Evolutionary conservation across 2,113 vertebrate genomes (phyloP).

Genomic region (Mus musculus): GRCm39 chr15:82061001-82061500

Average conservation of each 20-base stretch:
- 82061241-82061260: background rate
- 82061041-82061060: too few relatives aligned
- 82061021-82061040: too few relatives aligned
- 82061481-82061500: background rate
- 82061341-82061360: slow-evolving; percentile 85
- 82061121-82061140: too few relatives aligned
- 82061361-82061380: slow-evolving; percentile 96
- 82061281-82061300: background rate
- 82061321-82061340: background rate
- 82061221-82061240: background rate
- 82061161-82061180: background rate
- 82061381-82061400: slow-evolving; percentile 99
- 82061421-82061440: slow-evolving; percentile 98
- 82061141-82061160: background rate
- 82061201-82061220: background rate
- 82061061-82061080: too few relatives aligned
- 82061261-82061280: background rate
- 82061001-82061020: too few relatives aligned
- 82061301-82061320: background rate
- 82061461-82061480: slow-evolving; percentile 95
- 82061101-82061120: too few relatives aligned
- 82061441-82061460: slow-evolving; percentile 96
- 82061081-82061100: too few relatives aligned
- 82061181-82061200: background rate
- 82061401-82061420: slow-evolving; percentile 97